phyloP scores from a whole-genome alignment of 2,888 invertebrate species.

The Schrankia costaestrigalis region DNA sequence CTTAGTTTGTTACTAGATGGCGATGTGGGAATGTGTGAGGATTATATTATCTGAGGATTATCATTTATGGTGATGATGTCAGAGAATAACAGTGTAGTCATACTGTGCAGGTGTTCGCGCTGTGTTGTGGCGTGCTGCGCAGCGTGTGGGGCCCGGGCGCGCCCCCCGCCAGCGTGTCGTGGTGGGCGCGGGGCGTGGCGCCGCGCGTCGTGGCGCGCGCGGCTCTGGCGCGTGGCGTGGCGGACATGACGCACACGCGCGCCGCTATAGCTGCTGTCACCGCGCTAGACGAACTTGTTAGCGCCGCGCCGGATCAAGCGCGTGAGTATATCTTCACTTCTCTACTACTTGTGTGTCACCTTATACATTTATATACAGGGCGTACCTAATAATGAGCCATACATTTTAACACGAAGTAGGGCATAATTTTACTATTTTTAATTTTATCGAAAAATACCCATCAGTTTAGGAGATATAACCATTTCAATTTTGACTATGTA shows the following conservation, averaged over 20 bases:
- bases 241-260: constrained; percentile 47
- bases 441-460: too few relatives aligned
- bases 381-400: too few relatives aligned
- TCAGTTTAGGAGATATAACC: too few relatives aligned
- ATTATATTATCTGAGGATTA: too few relatives aligned
- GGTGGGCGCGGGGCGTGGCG: constrained; percentile 71
- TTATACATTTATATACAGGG: too few relatives aligned
- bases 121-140: constrained; percentile 61
- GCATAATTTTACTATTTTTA: too few relatives aligned
- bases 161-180: constrained; percentile 44
- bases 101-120: constrained; percentile 59
- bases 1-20: too few relatives aligned
- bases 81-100: neutral
- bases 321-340: constrained; percentile 46
- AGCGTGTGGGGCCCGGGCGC: constrained; percentile 51
- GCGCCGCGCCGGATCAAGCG: constrained; percentile 53
- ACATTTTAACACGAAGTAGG: too few relatives aligned
- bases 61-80: too few relatives aligned
- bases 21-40: too few relatives aligned
- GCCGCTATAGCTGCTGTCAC: constrained; percentile 58
- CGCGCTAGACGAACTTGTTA: constrained; percentile 61
- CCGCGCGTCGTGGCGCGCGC: constrained; percentile 58
- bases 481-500: too few relatives aligned
- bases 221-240: constrained; percentile 45
- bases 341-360: neutral